A percentile compares a stretch with the other conserved stretches of the same genome.
These are phyloP conservation scores for Bombus superbus DNA, from an alignment of 1,140 invertebrate species.

Conservation along the genomic window DNA sequence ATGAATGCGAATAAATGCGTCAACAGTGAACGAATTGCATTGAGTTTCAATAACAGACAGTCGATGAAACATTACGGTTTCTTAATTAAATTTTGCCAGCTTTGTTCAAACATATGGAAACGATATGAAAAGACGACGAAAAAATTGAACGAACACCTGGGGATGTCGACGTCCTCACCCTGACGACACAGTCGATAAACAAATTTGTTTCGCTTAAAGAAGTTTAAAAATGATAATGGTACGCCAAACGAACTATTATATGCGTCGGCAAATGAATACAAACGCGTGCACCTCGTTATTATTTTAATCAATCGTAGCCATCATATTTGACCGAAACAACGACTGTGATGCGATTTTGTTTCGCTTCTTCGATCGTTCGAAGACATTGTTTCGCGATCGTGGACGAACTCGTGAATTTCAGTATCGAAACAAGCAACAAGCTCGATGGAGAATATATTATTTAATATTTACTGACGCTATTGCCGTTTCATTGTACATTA, in stretches of 20 bases:
- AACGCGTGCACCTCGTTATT: conserved; percentile 35
- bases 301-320: conserved; percentile 2
- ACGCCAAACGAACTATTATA: conserved; percentile 18
- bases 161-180: neutral
- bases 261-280: conserved; percentile 33
- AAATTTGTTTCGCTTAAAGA: conserved; percentile 40
- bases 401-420: neutral
- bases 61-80: neutral
- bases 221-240: conserved; percentile 46
- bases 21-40: neutral
- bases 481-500: neutral
- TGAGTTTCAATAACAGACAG: neutral
- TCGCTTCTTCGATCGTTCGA: neutral
- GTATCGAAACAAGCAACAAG: neutral
- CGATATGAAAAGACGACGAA: neutral
- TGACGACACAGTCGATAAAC: conserved; percentile 37
- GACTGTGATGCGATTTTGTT: neutral
- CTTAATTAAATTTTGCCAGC: neutral
- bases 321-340: neutral
- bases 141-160: neutral
- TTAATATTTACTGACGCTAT: neutral
- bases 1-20: neutral
- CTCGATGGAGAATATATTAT: neutral
- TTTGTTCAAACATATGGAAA: neutral
- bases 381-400: no score